Conservation (phyloP, 2,113 vertebrate genomes). For the Mola mola region DNA sequence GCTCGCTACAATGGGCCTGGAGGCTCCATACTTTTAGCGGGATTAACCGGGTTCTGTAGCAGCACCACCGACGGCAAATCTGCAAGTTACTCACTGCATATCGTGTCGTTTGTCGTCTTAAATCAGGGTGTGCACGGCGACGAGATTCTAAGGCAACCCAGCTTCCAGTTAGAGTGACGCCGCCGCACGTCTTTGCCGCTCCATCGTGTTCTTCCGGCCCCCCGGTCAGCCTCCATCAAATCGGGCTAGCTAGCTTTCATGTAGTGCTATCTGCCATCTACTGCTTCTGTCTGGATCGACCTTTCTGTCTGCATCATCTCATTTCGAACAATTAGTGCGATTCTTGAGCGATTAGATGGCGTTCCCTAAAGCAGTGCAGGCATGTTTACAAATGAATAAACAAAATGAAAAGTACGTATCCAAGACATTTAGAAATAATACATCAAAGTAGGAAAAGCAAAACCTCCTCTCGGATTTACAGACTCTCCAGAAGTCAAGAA, state of each 20-base stretch:
- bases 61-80: not conserved
- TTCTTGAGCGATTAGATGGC: too few species aligned
- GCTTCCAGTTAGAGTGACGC: slow-evolving; percentile 3
- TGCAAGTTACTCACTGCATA: slow-evolving; percentile 80
- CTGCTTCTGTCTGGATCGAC: not conserved
- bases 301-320: too few species aligned
- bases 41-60: not conserved
- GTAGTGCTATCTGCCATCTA: slow-evolving; percentile 11
- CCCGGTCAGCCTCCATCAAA: slow-evolving; percentile 33
- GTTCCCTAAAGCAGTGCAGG: too few species aligned
- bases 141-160: not conserved
- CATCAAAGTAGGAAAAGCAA: too few species aligned
- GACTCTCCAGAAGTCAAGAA: too few species aligned
- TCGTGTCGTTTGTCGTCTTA: slow-evolving; percentile 27
- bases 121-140: not conserved
- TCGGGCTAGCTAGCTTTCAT: slow-evolving; percentile 18
- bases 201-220: slow-evolving; percentile 40
- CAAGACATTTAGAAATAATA: too few species aligned
- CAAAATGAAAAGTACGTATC: too few species aligned
- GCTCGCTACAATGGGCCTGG: slow-evolving; percentile 20
- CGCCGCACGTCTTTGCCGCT: not conserved
- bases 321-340: too few species aligned
- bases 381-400: too few species aligned
- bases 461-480: too few species aligned
- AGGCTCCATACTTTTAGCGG: slow-evolving; percentile 39